These are phyloP conservation scores for Diplosoma virens DNA, from an alignment of 23 tunicate species.

Conservation along the genomic window DNA sequence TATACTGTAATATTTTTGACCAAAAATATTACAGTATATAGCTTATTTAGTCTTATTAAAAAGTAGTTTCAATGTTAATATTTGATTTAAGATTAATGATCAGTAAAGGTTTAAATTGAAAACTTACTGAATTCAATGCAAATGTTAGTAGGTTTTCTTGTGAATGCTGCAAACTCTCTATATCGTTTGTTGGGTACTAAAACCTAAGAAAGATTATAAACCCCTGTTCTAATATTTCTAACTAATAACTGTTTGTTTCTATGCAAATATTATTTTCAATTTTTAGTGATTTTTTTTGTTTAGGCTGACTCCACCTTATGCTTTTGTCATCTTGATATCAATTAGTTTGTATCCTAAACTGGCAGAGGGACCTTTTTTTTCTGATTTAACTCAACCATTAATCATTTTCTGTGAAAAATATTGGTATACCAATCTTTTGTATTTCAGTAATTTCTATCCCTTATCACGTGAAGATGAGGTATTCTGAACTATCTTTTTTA, in stretches of 20 bases:
- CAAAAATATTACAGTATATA: no score
- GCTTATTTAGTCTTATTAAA: no score
- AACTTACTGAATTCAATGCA: no score
- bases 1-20: no score
- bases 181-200: neutral
- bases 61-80: no score
- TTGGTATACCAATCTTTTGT: conserved; percentile 93
- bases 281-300: neutral
- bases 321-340: conserved; percentile 42
- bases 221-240: neutral
- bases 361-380: conserved; percentile 68
- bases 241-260: neutral
- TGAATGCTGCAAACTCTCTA: neutral
- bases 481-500: neutral
- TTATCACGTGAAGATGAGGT: conserved; percentile 27
- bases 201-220: neutral
- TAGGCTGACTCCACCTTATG: conserved; percentile 84
- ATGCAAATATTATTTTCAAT: neutral
- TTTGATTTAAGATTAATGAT: no score
- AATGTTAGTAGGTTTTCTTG: neutral
- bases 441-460: conserved; percentile 86
- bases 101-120: no score
- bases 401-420: conserved; percentile 30
- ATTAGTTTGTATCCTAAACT: conserved; percentile 34
- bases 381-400: neutral